Percentiles rank a stretch among this genome's conserved stretches.
These are phyloP conservation scores for Kobus ellipsiprymnus DNA, from an alignment of 2,113 vertebrate species.

Conservation along the genomic window DNA sequence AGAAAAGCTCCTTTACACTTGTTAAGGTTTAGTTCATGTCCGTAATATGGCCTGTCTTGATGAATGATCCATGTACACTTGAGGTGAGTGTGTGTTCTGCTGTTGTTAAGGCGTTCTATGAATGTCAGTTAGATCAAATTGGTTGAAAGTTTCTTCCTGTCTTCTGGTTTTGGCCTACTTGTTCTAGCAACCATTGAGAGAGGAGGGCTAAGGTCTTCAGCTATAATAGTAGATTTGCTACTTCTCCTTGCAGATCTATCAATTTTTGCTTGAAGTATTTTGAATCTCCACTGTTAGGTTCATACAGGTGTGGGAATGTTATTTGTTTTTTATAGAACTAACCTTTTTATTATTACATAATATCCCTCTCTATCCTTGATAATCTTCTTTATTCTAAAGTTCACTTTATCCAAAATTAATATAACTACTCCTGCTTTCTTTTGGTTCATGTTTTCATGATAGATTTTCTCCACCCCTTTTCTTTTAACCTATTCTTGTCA, in stretches of 20 bases:
- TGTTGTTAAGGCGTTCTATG: neutral
- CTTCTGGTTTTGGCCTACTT: neutral
- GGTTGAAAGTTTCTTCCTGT: neutral
- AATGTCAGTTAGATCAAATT: neutral
- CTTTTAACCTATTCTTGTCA: neutral
- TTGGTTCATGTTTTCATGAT: neutral
- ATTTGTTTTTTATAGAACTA: neutral
- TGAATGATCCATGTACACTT: neutral
- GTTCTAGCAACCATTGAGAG: neutral
- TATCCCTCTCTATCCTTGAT: neutral
- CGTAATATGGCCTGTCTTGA: neutral
- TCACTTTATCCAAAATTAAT: neutral
- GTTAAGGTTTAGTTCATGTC: neutral
- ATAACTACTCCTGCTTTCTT: neutral
- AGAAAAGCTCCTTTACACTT: neutral
- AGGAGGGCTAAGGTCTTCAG: neutral
- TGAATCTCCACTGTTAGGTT: neutral
- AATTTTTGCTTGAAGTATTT: neutral
- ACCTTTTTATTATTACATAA: neutral
- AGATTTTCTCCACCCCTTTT: neutral
- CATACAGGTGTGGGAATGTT: neutral
- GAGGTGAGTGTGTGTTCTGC: neutral
- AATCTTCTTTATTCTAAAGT: neutral
- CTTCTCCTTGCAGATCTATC: neutral
- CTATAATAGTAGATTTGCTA: neutral